These are phyloP conservation scores for Eulimnadia texana DNA, from an alignment of 1,140 invertebrate species.

Conservation along the genomic window DNA sequence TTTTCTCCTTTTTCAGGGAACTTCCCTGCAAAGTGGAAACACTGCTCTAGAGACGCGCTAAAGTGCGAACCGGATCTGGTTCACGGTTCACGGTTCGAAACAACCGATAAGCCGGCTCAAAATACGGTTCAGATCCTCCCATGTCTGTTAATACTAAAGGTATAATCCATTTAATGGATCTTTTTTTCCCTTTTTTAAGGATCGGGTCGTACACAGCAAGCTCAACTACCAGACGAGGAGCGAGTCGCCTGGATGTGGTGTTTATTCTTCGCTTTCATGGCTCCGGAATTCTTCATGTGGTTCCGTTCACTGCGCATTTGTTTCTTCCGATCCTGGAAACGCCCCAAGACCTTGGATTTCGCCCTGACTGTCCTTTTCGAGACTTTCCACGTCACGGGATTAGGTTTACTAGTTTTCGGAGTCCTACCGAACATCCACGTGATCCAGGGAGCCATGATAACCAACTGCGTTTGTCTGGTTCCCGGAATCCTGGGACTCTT, in stretches of 20 bases:
- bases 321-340: slow-evolving; percentile 72
- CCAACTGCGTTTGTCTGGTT: slow-evolving; percentile 80
- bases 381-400: slow-evolving; percentile 67
- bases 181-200: not conserved
- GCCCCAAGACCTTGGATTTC: slow-evolving; percentile 44
- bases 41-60: no score
- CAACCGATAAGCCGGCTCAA: no score
- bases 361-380: slow-evolving; percentile 62
- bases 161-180: not conserved
- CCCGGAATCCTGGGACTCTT: slow-evolving; percentile 64
- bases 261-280: slow-evolving; percentile 65
- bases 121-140: no score
- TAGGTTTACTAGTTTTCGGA: slow-evolving; percentile 67
- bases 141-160: no score
- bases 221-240: slow-evolving; percentile 60
- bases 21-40: no score
- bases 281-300: slow-evolving; percentile 73
- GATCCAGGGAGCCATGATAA: slow-evolving; percentile 81
- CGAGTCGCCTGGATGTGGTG: slow-evolving; percentile 86
- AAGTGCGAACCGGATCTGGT: no score
- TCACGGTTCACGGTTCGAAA: no score
- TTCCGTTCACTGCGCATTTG: slow-evolving; percentile 73
- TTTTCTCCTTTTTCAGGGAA: no score
- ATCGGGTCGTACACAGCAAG: slow-evolving; percentile 33
- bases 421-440: slow-evolving; percentile 82